phyloP scores from a whole-genome alignment of 2,888 invertebrate genomes.

The Chamaedrilus cognettii region DNA sequence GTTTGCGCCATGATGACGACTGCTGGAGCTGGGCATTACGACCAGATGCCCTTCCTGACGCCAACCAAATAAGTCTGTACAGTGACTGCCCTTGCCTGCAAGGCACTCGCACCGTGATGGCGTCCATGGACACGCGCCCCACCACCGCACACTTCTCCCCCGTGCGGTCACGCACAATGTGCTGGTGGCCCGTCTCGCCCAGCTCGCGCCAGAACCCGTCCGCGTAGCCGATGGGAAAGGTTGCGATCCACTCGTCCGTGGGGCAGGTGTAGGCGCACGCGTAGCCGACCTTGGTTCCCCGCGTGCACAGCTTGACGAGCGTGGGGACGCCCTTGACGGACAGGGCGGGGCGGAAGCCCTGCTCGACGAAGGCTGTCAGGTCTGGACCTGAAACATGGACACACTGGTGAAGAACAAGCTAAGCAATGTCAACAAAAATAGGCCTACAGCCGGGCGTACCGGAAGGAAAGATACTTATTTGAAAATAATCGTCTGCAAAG shows the following conservation, averaged over 20 bases:
- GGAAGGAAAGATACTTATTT: too few relatives aligned
- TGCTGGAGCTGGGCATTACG: too few relatives aligned
- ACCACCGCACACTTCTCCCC: conserved; percentile 31
- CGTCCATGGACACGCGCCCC: conserved; percentile 33
- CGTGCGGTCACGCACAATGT: conserved; percentile 21
- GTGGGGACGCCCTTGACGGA: conserved; percentile 24
- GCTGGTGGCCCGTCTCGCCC: conserved; percentile 21
- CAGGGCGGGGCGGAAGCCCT: conserved; percentile 25
- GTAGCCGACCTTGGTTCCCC: conserved; percentile 28
- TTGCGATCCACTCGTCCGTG: conserved; percentile 26
- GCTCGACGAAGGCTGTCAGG: too few relatives aligned
- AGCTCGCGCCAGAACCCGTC: conserved; percentile 31
- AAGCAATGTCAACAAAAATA: too few relatives aligned
- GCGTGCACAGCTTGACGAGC: conserved; percentile 24
- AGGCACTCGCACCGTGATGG: conserved; percentile 27
- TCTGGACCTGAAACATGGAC: too few relatives aligned
- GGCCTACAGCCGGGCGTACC: too few relatives aligned
- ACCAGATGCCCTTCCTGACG: too few relatives aligned
- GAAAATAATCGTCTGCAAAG: too few relatives aligned
- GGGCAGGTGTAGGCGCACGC: conserved; percentile 27
- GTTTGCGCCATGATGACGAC: too few relatives aligned
- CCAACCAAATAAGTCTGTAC: too few relatives aligned
- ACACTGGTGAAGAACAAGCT: too few relatives aligned
- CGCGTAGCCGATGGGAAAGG: conserved; percentile 32
- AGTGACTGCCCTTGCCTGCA: conserved; percentile 17